A percentile compares a stretch with the other conserved stretches of the same genome.
These are phyloP conservation scores for Hybognathus amarus DNA, from an alignment of 2,797 vertebrate genomes.

Conservation along the genomic window DNA sequence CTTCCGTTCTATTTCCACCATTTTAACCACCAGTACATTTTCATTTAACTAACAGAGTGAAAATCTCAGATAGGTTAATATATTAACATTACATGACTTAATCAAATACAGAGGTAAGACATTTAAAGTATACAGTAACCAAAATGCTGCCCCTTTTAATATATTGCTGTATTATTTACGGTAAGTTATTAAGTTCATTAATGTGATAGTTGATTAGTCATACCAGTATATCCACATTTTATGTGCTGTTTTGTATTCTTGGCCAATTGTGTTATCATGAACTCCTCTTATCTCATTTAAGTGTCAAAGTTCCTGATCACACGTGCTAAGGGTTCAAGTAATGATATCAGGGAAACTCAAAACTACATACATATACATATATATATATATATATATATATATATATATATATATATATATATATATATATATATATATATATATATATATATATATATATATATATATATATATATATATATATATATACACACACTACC, in stretches of 20 bases:
- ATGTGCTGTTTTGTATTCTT: neutral
- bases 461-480: too few relatives aligned
- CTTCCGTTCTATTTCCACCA: neutral
- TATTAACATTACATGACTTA: neutral
- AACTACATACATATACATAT: too few relatives aligned
- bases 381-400: too few relatives aligned
- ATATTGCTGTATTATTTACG: neutral
- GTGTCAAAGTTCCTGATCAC: constrained; percentile 71
- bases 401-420: too few relatives aligned
- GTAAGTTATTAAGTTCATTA: neutral
- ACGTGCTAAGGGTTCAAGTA: constrained; percentile 48
- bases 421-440: too few relatives aligned
- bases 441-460: too few relatives aligned
- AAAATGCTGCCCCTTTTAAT: neutral
- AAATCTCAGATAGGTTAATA: neutral
- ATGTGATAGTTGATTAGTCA: neutral
- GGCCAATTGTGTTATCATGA: constrained; percentile 47
- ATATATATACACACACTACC: too few relatives aligned
- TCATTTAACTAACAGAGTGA: neutral
- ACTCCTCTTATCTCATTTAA: constrained; percentile 67
- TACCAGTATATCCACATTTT: neutral
- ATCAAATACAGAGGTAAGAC: neutral
- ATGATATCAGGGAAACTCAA: constrained; percentile 8
- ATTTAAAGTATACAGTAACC: neutral
- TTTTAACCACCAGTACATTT: neutral